These are phyloP conservation scores for Stegodyphus dumicola DNA, from an alignment of 1,140 invertebrate species.

Conservation along the genomic window DNA sequence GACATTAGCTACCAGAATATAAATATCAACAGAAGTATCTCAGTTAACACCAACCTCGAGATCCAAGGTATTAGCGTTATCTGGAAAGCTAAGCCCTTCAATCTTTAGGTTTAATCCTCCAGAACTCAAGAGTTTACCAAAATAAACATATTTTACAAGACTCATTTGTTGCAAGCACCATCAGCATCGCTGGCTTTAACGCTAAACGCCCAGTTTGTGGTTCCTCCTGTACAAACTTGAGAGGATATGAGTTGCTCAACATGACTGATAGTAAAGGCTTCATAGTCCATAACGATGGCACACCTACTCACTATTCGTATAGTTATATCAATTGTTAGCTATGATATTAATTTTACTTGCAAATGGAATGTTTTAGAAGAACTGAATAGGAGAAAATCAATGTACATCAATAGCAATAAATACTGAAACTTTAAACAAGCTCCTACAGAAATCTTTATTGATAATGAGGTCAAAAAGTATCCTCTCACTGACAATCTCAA, in stretches of 20 bases:
- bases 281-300: slow-evolving; percentile 4
- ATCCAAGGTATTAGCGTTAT: too few relatives aligned
- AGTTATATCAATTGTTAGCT: not conserved
- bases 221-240: not conserved
- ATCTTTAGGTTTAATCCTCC: not conserved
- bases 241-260: not conserved
- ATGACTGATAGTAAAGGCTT: not conserved
- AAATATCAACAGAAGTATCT: not conserved
- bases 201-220: not conserved
- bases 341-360: not conserved
- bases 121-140: not conserved
- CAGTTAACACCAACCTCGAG: not conserved
- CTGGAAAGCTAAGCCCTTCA: slow-evolving; percentile 1
- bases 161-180: not conserved
- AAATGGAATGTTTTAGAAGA: slow-evolving; percentile 1
- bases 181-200: not conserved
- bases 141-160: not conserved
- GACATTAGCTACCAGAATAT: slow-evolving; percentile 15
- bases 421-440: not conserved
- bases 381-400: not conserved
- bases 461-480: not conserved
- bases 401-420: not conserved
- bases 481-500: not conserved
- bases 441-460: not conserved
- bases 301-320: slow-evolving; percentile 1